A percentile compares a stretch with the other conserved stretches of the same genome.
These are phyloP conservation scores for Poeciliopsis retropinna DNA, from an alignment of 2,113 vertebrate species.

Conservation along the genomic window DNA sequence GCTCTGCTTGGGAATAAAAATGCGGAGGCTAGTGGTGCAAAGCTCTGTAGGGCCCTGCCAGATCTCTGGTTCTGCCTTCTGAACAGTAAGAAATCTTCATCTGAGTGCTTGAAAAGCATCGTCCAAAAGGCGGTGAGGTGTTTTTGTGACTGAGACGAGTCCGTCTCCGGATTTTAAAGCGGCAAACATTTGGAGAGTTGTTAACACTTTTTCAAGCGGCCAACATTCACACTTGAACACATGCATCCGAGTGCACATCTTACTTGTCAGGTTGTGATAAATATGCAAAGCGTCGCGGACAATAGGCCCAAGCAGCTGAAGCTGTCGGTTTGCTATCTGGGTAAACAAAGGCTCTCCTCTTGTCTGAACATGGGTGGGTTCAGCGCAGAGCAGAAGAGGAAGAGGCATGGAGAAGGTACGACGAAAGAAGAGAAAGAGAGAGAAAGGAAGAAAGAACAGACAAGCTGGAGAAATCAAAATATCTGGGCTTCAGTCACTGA, in stretches of 20 bases:
- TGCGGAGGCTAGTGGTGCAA: slow-evolving; percentile 38
- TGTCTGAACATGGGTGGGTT: slow-evolving; percentile 52
- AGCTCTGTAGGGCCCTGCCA: slow-evolving; percentile 47
- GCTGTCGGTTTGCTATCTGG: slow-evolving; percentile 62
- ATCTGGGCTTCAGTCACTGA: slow-evolving; percentile 79
- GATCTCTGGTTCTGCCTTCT: slow-evolving; percentile 34
- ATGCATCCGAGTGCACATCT: slow-evolving; percentile 19
- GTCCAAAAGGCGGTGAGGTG: not conserved
- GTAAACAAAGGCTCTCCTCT: slow-evolving; percentile 68
- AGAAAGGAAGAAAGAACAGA: slow-evolving; percentile 32
- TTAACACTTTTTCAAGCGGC: slow-evolving; percentile 26
- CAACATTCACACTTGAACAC: slow-evolving; percentile 12
- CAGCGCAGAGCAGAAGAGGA: slow-evolving; percentile 44
- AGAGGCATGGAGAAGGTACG: slow-evolving; percentile 31
- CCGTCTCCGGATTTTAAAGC: slow-evolving; percentile 11
- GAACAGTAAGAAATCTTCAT: slow-evolving; percentile 27
- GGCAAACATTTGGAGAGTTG: slow-evolving; percentile 28
- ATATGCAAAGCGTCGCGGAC: slow-evolving; percentile 75
- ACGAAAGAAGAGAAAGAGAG: slow-evolving; percentile 17
- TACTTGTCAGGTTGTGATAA: slow-evolving; percentile 72
- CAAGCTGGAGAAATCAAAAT: slow-evolving; percentile 31
- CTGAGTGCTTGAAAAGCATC: slow-evolving; percentile 7
- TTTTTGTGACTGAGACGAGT: slow-evolving; percentile 1
- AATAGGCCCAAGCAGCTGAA: slow-evolving; percentile 74
- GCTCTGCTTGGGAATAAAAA: slow-evolving; percentile 50